Evolutionary conservation across 2,113 vertebrate genomes (phyloP).

Genomic region (Setophaga kirtlandii): DNA sequence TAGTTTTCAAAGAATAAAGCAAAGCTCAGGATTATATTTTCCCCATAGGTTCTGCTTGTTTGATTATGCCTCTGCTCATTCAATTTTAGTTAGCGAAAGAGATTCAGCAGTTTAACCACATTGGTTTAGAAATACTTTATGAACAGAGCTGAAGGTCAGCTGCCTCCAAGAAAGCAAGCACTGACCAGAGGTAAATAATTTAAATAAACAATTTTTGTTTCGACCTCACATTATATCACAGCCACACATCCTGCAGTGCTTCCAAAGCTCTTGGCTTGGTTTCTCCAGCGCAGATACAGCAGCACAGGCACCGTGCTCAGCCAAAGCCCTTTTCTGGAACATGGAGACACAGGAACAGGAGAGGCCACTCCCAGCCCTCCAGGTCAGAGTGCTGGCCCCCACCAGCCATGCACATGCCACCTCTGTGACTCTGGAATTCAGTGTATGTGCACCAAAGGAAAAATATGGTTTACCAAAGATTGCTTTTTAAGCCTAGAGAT

Average conservation of each 20-base stretch:
- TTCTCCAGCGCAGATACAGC: fast-evolving
- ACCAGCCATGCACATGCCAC: neutral
- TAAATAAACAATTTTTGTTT: neutral
- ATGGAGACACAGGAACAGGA: neutral
- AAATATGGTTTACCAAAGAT: neutral
- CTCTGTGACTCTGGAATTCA: neutral
- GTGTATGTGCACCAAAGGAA: neutral
- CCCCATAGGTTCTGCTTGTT: neutral
- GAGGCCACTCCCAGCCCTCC: fast-evolving
- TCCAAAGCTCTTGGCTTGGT: neutral
- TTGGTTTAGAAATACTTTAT: neutral
- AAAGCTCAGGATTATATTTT: neutral
- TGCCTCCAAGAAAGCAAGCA: neutral
- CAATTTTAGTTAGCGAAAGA: neutral
- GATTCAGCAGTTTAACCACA: neutral
- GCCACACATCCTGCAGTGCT: neutral
- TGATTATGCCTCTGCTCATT: neutral
- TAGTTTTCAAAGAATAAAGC: neutral
- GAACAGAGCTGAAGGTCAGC: neutral
- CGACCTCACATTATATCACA: neutral
- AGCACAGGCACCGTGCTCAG: fast-evolving
- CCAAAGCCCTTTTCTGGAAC: neutral
- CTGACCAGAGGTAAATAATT: neutral
- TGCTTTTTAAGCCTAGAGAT: neutral
- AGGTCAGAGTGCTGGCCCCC: neutral